Conservation (phyloP, 2,113 vertebrate genomes). For the Ammodytes marinus region DNA sequence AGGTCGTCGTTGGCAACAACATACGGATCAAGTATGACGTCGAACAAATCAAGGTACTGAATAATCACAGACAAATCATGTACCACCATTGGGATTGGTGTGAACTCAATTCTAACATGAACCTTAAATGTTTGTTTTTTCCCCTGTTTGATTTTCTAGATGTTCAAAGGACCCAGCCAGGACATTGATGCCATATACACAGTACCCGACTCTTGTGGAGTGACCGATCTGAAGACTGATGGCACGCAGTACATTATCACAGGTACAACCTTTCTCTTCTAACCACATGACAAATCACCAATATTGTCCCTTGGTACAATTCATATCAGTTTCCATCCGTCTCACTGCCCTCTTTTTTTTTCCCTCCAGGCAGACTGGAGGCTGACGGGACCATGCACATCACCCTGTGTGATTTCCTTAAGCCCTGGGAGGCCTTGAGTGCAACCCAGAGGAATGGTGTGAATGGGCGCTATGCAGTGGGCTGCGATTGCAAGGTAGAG, state of each 20-base stretch:
- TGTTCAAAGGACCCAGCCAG: conserved; percentile 93
- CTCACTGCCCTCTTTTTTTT: neutral
- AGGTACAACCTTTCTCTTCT: conserved; percentile 85
- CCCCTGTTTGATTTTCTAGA: conserved; percentile 79
- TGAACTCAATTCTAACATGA: neutral
- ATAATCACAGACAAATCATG: no score
- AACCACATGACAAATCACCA: neutral
- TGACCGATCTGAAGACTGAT: conserved; percentile 88
- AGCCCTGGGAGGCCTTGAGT: conserved; percentile 91
- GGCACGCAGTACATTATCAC: conserved; percentile 94
- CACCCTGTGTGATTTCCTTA: conserved; percentile 92
- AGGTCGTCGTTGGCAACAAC: conserved; percentile 91
- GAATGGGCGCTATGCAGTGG: conserved; percentile 92
- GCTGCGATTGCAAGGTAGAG: conserved; percentile 96
- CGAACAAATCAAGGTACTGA: conserved; percentile 97
- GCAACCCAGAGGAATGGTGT: conserved; percentile 93
- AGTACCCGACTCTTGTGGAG: conserved; percentile 91
- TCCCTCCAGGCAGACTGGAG: conserved; percentile 88
- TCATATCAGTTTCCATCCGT: neutral
- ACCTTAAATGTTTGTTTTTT: conserved; percentile 25
- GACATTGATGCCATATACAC: conserved; percentile 92
- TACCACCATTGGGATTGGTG: no score
- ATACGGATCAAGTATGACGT: conserved; percentile 92
- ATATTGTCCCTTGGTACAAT: neutral
- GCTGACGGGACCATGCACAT: conserved; percentile 90